These are phyloP conservation scores for Cecidostiba fungosa DNA, from an alignment of 2,888 invertebrate genomes.

Conservation along the genomic window DNA sequence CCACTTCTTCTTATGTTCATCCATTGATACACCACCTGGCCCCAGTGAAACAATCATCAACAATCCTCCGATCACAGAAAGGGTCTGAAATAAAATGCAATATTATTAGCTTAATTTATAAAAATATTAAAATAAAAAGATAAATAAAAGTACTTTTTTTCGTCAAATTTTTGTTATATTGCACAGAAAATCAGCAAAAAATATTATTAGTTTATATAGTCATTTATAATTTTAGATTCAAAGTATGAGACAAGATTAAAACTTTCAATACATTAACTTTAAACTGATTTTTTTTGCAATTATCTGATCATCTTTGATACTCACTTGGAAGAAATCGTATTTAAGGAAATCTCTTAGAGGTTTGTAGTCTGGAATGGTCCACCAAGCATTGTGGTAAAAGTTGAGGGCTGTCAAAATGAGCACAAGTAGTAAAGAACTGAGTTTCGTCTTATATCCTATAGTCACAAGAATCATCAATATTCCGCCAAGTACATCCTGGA, in stretches of 20 bases:
- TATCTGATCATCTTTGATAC: slow-evolving; percentile 51
- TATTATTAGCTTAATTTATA: neutral
- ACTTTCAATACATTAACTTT: neutral
- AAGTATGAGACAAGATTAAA: neutral
- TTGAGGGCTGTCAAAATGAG: slow-evolving; percentile 93
- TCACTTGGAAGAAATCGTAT: slow-evolving; percentile 99
- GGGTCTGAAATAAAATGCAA: slow-evolving; percentile 88
- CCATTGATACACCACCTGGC: slow-evolving; percentile 99
- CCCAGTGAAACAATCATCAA: slow-evolving; percentile 99
- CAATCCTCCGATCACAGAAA: slow-evolving; percentile 99
- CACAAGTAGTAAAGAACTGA: slow-evolving; percentile 97
- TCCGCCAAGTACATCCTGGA: slow-evolving; percentile 96
- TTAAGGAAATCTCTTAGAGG: slow-evolving; percentile 99
- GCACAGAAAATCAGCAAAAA: neutral
- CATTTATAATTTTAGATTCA: neutral
- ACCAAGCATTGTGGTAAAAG: slow-evolving; percentile 99
- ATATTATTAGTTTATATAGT: neutral
- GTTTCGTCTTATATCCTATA: slow-evolving; percentile 98
- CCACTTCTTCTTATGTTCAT: slow-evolving; percentile 99
- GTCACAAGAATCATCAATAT: slow-evolving; percentile 97
- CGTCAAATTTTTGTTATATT: neutral
- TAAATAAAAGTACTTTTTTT: slow-evolving; percentile 15
- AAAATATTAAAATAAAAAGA: slow-evolving; percentile 27
- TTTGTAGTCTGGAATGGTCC: slow-evolving; percentile 96
- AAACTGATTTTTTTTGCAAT: neutral